Base-by-base conservation (phyloP, 2,797 vertebrate genomes). In the Danio aesculapii region DNA sequence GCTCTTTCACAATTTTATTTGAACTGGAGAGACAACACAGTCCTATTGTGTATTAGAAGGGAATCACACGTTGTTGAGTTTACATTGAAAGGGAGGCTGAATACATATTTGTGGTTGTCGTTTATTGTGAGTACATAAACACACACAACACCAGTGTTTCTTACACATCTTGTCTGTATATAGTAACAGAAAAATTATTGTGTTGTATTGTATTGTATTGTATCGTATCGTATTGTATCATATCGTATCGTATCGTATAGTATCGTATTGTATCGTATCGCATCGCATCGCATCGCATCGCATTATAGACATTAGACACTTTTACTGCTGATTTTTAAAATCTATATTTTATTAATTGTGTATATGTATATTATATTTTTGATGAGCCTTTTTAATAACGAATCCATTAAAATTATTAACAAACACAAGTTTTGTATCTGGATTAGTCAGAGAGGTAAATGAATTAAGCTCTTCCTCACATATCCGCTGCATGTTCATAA, bases 41-140 rank as follows among this genome's bases (percentile, higher is more conserved):
- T 71, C 17, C 72, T 14, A 61, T 52, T 81, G 72, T 86, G 75
- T 84, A 81, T 84, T 79, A 69, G 81, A 77, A 50, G 77, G 14
- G 77, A 84, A 84, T 75, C 68, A 74, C 30, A 53, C 74, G 64
- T 16, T 70, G 75, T 83, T 85, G 81, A 85, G 86, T 87, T 88
- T 85, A 86, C 81, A 67, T 89, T n/a, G 30, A 17, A 8, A 3
- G 14, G 64, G 5, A 63, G 9, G 11, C 16, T 17, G 4, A 47
- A 77, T 11, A 46, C 14, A 19, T 44, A 39, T 75, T 63, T 75
- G 59, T 11, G 16, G 11, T 71, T 70, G 19, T 53, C 4, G 9
- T 30, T 62, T 21, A 59, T 5, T 59, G 49, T 47, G 21, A 62
- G 55, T 63, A 57, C 41, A 30, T 44, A 14, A 30, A 30, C 19